Evolutionary conservation across 2,113 vertebrate species (phyloP).

Genomic region (Tupaia chinensis): DNA sequence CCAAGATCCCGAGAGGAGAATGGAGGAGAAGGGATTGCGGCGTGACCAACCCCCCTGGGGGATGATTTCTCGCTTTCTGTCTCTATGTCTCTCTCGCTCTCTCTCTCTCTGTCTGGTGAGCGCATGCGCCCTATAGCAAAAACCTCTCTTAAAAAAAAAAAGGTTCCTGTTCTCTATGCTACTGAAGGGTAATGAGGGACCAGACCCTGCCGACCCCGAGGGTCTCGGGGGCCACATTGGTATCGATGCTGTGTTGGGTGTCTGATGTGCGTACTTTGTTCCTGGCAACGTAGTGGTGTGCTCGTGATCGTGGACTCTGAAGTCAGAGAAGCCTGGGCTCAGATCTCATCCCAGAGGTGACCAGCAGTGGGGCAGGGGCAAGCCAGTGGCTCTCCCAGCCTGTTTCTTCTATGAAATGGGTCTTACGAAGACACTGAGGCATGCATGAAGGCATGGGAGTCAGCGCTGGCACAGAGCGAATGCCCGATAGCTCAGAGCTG

Average conservation of each 20-base stretch:
- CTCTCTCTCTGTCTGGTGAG: too few relatives aligned
- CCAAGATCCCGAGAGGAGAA: too few relatives aligned
- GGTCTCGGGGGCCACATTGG: not conserved
- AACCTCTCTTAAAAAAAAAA: too few relatives aligned
- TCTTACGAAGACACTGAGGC: not conserved
- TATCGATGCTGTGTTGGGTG: not conserved
- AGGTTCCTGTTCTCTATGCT: not conserved
- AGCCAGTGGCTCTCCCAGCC: not conserved
- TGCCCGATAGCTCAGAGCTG: not conserved
- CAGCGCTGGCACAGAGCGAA: rapidly evolving
- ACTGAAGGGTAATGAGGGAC: not conserved
- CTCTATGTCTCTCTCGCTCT: too few relatives aligned
- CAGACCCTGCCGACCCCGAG: not conserved
- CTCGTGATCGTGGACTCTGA: not conserved
- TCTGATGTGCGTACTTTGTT: not conserved
- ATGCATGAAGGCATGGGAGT: not conserved
- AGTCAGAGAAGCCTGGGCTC: not conserved
- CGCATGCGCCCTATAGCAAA: too few relatives aligned
- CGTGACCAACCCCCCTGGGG: too few relatives aligned
- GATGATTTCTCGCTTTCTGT: too few relatives aligned
- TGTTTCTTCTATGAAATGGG: not conserved
- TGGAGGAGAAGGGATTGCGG: too few relatives aligned
- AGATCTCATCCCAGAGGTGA: not conserved
- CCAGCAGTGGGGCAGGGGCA: rapidly evolving
- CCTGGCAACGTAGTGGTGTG: not conserved